Evolutionary conservation across 2,113 vertebrate species (phyloP).

Genomic region (Nannospalax galili): DNA sequence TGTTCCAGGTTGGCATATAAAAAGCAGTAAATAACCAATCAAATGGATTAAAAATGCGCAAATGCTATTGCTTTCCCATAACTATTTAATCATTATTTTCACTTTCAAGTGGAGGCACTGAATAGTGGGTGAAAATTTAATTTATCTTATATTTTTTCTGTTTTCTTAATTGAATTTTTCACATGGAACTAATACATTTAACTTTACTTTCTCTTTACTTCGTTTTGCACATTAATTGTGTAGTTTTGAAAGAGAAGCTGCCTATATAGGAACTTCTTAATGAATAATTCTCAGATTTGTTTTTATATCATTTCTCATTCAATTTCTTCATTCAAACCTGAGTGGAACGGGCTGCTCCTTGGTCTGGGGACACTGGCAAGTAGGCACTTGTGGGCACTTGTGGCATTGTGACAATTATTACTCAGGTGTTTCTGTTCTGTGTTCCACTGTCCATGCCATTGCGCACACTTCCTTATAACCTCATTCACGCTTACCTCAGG

Average conservation of each 20-base stretch:
- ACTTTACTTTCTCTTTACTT: background rate
- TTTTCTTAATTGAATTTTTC: conserved; percentile 57
- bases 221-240: conserved; percentile 28
- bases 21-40: background rate
- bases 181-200: background rate
- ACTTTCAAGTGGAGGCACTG: conserved; percentile 34
- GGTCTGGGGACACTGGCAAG: background rate
- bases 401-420: background rate
- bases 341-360: background rate
- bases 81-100: conserved; percentile 4
- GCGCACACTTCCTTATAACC: background rate
- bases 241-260: conserved; percentile 25
- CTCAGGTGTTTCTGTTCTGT: background rate
- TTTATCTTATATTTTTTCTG: background rate
- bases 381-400: too few relatives aligned
- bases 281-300: conserved; percentile 32
- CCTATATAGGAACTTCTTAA: conserved; percentile 17
- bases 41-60: background rate
- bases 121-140: background rate
- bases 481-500: background rate
- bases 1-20: conserved; percentile 28
- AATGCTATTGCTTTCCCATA: conserved; percentile 24
- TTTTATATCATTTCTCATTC: conserved; percentile 35
- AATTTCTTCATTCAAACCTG: background rate
- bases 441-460: background rate